Percentiles rank a stretch among this genome's conserved stretches.
Evolutionary conservation across 2,888 invertebrate genomes (phyloP).

Genomic region (Lochmaea crataegi): DNA sequence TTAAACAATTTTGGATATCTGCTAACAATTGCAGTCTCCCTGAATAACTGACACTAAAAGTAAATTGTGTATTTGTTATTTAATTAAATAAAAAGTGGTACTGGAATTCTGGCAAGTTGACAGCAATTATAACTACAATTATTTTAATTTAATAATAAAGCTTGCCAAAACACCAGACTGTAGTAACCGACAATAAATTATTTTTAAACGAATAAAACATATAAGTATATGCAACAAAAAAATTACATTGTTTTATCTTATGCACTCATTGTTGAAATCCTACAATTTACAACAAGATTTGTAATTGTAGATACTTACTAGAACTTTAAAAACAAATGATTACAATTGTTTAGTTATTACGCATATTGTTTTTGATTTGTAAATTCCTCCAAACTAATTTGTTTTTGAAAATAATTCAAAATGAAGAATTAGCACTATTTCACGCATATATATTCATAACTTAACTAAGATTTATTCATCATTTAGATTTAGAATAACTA

Average conservation of each 20-base stretch:
- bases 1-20: too few relatives aligned
- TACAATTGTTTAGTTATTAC: too few relatives aligned
- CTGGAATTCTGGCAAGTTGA: neutral
- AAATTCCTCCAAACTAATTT: too few relatives aligned
- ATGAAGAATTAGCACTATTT: too few relatives aligned
- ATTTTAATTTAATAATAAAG: conserved; percentile 10
- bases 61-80: conserved; percentile 5
- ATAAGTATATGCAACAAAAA: neutral
- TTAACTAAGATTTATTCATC: too few relatives aligned
- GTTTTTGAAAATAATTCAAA: too few relatives aligned
- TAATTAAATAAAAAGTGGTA: neutral
- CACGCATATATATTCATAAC: too few relatives aligned
- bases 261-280: neutral
- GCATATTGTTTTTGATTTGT: too few relatives aligned
- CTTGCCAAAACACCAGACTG: conserved; percentile 7
- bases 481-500: too few relatives aligned
- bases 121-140: neutral
- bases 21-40: too few relatives aligned
- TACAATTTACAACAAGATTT: neutral
- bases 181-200: neutral
- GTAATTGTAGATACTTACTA: neutral
- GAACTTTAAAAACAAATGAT: too few relatives aligned
- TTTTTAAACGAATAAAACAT: neutral
- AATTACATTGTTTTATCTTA: neutral
- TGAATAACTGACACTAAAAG: neutral